A percentile compares a stretch with the other conserved stretches of the same genome.
These are phyloP conservation scores for Ceyx cyanopectus DNA, from an alignment of 2,113 vertebrate species.

Conservation along the genomic window DNA sequence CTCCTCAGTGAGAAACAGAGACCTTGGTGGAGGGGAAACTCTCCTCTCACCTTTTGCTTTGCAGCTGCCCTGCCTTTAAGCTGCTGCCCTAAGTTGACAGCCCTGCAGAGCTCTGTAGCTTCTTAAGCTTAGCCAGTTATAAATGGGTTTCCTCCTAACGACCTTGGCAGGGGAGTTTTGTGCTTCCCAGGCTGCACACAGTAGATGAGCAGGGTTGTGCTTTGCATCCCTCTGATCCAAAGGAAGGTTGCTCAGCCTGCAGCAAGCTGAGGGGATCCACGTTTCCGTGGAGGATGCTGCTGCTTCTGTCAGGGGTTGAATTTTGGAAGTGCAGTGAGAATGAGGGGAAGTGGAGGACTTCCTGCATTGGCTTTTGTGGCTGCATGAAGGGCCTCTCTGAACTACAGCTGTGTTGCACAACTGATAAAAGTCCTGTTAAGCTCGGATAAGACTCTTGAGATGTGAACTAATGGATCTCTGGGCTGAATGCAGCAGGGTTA, in stretches of 20 bases:
- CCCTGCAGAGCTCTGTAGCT: background rate
- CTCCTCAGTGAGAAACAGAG: background rate
- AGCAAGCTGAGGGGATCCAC: background rate
- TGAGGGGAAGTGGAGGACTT: conserved; percentile 67
- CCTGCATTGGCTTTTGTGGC: conserved; percentile 70
- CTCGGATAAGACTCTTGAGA: background rate
- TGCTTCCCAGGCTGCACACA: background rate
- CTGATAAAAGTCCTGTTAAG: background rate
- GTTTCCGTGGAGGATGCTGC: background rate
- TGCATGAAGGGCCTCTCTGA: background rate
- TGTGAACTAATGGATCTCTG: background rate
- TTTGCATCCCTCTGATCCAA: background rate
- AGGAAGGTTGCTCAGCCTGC: background rate
- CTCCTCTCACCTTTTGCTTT: background rate
- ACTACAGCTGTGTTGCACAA: conserved; percentile 17
- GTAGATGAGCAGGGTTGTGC: background rate
- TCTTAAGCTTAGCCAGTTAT: conserved; percentile 6
- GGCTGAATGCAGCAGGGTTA: background rate
- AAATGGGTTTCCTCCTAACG: background rate
- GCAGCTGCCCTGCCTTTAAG: background rate
- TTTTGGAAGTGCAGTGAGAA: conserved; percentile 47
- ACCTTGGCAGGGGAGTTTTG: background rate
- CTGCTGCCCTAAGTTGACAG: background rate
- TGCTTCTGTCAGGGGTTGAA: background rate
- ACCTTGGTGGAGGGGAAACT: background rate